Evolutionary conservation across 2,888 invertebrate species (phyloP), one percentile per base, ranked within the genome.

Genomic region (Aproaerema taeniolella): DNA sequence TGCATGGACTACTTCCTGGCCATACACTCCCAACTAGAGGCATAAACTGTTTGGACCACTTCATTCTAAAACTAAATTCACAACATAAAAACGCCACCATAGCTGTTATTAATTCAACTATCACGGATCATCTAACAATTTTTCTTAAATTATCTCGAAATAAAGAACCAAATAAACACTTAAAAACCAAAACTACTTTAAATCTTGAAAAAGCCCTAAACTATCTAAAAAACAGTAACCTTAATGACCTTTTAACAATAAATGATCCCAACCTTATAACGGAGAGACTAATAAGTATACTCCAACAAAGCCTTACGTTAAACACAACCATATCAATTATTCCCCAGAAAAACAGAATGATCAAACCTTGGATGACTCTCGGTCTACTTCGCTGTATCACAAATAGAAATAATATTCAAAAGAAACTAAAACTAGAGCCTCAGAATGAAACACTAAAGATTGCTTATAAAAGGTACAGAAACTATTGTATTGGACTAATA

Each of bases 1-100:
- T 24, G 24, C 34, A 34, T 24, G 34, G 24, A n/a, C 24, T 34
- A 25, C n/a, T 25, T 1, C 34, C 34, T 1, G 12, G 16, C 13
- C 34, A 34, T 34, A 12, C 14, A 9, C 7, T 34, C 1, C 24
- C 34, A 2, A 34, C 34, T 6, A 24, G 34, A 25, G 8, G 8
- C 2, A 14, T 3, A 1, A 10, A 13, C 1, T 34, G 34, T n/a
- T 9, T 34, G 1, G 34, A 34, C 15, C 34, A 34, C 10, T n/a
- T 34, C 7, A 26, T 34, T 1, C 14, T 34, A 1, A 34, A 34
- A 25, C 4, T 20, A 20, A 4, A 20, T 6, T 6, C 20, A 20
- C 5, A 20, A 20, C 4, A 20, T 4, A 20, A 7, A 20, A 4
- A 20, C 4, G 20, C 7, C 7, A 7, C 20, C 7, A 20, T 20